Evolutionary conservation across 2,113 vertebrate genomes (phyloP), one percentile per base, ranked within the genome.

Genomic region (Acinonyx jubatus): DNA sequence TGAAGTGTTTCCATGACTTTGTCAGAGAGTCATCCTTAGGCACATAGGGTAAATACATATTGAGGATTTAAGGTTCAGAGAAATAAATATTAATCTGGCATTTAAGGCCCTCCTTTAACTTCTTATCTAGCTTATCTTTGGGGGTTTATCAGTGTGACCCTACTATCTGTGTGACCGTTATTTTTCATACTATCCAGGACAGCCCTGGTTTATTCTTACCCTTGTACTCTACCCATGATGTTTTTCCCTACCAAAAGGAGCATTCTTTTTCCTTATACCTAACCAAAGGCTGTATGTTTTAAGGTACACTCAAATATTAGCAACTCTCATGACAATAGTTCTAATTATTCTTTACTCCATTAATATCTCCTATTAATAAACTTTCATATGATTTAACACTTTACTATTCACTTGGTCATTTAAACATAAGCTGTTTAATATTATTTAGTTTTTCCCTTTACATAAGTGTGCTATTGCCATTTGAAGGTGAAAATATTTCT

Each of bases 401-500:
- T 41, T 57, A 45, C 13, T 83, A 71, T 33, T 82, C 11, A 65
- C 4, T 94, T 96, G 91, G 69, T 69, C 48, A 79, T 81, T 95
- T 84, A 95, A 83, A 29, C 21, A 66, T 61, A 86, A 83, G 79
- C 14, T 27, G 15, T 12, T 80, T 31, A 31, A 25, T 69, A 69
- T 48, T 52, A 73, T 76, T 81, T 76, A 71, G 7, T 41, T 84
- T 80, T 71, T 96, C 79, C 16, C 61, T 94, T 61, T 86, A 4
- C 2, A 23, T 79, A 83, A 94, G n/a, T 79, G 9, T 87, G 50
- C 63, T 91, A 33, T 63, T 45, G 25, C 19, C 69, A 68, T 88
- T 74, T 95, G 48, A 93, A 84, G 21, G 31, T 79, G 41, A 89
- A 92, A 10, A 13, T 86, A 88, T 76, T 69, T 94, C 29, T 85